Base-by-base conservation (phyloP, 1,140 invertebrate species). In the Lethrus apterus region DNA sequence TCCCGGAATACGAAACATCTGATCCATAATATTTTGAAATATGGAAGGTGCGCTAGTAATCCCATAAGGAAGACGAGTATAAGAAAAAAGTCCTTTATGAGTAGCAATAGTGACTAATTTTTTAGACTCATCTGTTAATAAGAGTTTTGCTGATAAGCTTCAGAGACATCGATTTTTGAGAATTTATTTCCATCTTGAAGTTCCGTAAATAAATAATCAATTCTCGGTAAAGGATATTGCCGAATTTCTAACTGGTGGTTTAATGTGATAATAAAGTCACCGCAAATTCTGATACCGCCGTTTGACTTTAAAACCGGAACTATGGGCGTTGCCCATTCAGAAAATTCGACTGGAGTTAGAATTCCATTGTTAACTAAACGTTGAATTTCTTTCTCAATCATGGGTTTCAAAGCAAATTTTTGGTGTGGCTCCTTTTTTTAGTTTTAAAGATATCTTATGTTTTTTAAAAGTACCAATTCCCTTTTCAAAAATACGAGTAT, bases 301-400 rank as follows among this genome's bases (percentile, higher is more conserved):
- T 66, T 50, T 13, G 53, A 31, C 52, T 70, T 70, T 4, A 60
- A 36, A 9, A 71, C 56, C 0, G 62, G 55, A 4, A 71, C 67
- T 13, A 62, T 49, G 0, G 67, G 68, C 21, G 65, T 57, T 5
- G 59, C 65, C 66, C 66, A 71, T 19, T 59, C 51, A n/a, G 46
- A 17, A 11, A 35, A 13, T 40, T 30, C 20, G 7, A 48, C 18
- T 10, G 36, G 46, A 11, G 24, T 32, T 11, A 48, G 3, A 4
- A 48, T 21, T 10, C 40, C 35, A 10, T 47, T n/a, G 13, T 29
- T 4, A 15, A 31, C 31, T 10, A 26, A 18, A 24, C 30, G 14
- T 7, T 50, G 10, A 30, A 49, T 19, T 26, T 26, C 35, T 11
- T 7, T 17, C 20, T 41, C 33, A 10, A n/a, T 52, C 29, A 33